Evolutionary conservation across 2,888 invertebrate species (phyloP).

Genomic region (Rhagonycha lutea): DNA sequence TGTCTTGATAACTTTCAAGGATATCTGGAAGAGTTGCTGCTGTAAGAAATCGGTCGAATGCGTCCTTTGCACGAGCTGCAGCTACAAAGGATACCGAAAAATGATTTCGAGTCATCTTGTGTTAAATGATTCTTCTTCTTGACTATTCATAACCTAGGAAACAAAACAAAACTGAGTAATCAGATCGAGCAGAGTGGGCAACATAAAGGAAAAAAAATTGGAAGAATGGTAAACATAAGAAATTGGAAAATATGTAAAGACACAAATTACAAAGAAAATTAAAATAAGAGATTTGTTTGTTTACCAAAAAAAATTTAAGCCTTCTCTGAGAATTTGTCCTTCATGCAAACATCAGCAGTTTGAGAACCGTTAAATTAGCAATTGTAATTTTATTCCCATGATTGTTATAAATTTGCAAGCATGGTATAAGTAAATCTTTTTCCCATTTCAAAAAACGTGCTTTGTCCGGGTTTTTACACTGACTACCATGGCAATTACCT

Average conservation of each 20-base stretch:
- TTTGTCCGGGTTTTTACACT: not conserved
- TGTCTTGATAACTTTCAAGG: slow-evolving; percentile 74
- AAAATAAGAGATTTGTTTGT: too few relatives aligned
- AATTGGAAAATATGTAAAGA: too few relatives aligned
- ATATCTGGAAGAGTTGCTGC: slow-evolving; percentile 91
- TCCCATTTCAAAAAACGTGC: not conserved
- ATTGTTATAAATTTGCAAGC: not conserved
- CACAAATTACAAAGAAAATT: too few relatives aligned
- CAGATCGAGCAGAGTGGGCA: not conserved
- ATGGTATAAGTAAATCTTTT: too few relatives aligned
- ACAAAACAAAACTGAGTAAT: too few relatives aligned
- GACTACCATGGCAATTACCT: not conserved
- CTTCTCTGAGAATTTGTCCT: too few relatives aligned
- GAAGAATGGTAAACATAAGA: too few relatives aligned
- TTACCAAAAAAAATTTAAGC: too few relatives aligned
- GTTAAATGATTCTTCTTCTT: too few relatives aligned
- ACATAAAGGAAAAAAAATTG: not conserved
- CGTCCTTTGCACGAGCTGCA: slow-evolving; percentile 77
- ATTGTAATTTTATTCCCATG: not conserved
- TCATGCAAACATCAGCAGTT: not conserved
- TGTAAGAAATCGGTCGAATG: slow-evolving; percentile 90
- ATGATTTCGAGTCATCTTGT: not conserved
- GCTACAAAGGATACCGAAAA: slow-evolving; percentile 53
- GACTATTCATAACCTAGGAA: too few relatives aligned
- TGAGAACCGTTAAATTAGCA: not conserved